Evolutionary conservation across 53 echinoderm and acorn worm genomes (phyloP).

Genomic region (Patiria pectinifera): DNA sequence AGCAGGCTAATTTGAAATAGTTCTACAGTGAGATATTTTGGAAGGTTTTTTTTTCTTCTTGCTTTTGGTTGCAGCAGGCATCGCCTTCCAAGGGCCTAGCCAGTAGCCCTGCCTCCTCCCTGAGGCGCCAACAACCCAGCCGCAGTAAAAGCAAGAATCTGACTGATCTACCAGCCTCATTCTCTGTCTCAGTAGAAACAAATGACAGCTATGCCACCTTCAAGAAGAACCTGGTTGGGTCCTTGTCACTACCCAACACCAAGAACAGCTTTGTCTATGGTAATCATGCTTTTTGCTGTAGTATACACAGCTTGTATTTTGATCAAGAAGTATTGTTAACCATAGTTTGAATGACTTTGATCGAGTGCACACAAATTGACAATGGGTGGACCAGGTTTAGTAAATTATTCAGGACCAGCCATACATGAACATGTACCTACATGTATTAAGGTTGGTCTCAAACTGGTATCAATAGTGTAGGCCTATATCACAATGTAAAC

Average conservation of each 20-base stretch:
- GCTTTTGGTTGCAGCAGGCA: constrained; percentile 43
- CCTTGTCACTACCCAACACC: constrained; percentile 20
- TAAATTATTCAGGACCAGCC: too few species aligned
- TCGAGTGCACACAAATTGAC: too few species aligned
- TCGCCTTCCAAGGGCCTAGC: constrained; percentile 78
- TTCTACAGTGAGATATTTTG: background rate
- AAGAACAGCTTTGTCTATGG: constrained; percentile 37
- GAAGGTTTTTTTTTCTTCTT: background rate
- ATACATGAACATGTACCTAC: too few species aligned
- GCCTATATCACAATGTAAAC: too few species aligned
- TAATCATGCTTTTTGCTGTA: background rate
- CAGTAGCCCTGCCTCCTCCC: constrained; percentile 59
- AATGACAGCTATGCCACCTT: constrained; percentile 31
- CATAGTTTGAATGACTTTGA: too few species aligned
- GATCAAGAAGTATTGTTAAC: too few species aligned
- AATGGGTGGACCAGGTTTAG: too few species aligned
- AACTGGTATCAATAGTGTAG: too few species aligned
- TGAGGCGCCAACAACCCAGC: constrained; percentile 17
- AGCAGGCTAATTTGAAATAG: too few species aligned
- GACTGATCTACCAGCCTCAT: constrained; percentile 1
- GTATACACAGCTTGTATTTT: background rate
- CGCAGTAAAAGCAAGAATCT: constrained; percentile 14
- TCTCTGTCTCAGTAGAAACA: constrained; percentile 9
- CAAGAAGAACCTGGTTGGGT: constrained; percentile 23
- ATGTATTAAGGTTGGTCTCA: too few species aligned